Percentiles rank a stretch among this genome's conserved stretches.
Conservation (phyloP, 2,888 invertebrate species). For the Chaitophorus viminalis region DNA sequence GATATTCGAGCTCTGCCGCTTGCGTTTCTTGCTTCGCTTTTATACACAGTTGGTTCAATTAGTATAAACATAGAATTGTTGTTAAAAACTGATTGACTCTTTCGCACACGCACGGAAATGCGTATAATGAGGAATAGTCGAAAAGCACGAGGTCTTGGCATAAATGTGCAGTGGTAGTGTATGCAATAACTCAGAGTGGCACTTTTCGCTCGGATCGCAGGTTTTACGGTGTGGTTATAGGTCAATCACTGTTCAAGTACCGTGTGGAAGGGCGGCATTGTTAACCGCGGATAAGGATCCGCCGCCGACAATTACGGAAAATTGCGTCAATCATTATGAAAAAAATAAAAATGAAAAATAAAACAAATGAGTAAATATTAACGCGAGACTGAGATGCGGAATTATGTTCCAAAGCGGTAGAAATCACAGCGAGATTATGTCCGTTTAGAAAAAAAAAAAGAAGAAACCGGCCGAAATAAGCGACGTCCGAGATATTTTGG, state of each 20-base stretch:
- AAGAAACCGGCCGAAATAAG: not conserved
- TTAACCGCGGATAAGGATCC: too few relatives aligned
- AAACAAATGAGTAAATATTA: not conserved
- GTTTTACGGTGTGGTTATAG: not conserved
- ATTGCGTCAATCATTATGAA: not conserved
- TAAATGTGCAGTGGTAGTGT: not conserved
- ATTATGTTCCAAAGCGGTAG: not conserved
- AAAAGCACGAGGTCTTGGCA: not conserved
- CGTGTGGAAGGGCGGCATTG: too few relatives aligned
- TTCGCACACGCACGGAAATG: too few relatives aligned
- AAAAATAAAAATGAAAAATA: not conserved
- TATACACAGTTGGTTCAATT: too few relatives aligned
- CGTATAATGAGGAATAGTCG: not conserved
- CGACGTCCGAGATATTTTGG: not conserved
- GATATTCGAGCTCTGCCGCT: too few relatives aligned
- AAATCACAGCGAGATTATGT: not conserved
- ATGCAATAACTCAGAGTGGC: too few relatives aligned
- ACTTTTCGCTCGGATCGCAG: too few relatives aligned
- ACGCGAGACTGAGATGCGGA: not conserved
- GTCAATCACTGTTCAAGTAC: not conserved
- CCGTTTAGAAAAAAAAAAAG: not conserved
- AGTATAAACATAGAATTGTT: too few relatives aligned
- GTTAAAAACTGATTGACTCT: too few relatives aligned
- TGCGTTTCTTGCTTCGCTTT: too few relatives aligned
- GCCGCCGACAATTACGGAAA: not conserved